A percentile compares a stretch with the other conserved stretches of the same genome.
Conservation (phyloP, 53 echinoderm and acorn worm genomes). For the Antedon mediterranea region DNA sequence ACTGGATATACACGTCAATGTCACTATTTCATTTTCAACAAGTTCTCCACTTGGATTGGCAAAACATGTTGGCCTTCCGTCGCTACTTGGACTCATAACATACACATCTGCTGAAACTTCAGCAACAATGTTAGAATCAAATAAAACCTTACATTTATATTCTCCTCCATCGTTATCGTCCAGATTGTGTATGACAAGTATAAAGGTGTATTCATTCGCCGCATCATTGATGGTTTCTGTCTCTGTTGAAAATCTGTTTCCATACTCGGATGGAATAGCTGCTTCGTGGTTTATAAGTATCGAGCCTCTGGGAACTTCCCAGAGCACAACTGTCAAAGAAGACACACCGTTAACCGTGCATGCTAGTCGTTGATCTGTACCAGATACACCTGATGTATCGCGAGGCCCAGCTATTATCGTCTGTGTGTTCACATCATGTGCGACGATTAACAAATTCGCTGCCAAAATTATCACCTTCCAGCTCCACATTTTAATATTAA, state of each 20-base stretch:
- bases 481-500: background rate
- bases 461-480: background rate
- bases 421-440: background rate
- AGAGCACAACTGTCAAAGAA: background rate
- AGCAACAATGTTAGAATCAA: background rate
- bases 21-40: background rate
- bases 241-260: background rate
- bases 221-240: background rate
- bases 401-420: background rate
- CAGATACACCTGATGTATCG: background rate
- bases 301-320: background rate
- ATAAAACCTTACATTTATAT: background rate
- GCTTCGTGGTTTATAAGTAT: background rate
- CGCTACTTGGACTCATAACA: background rate
- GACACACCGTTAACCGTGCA: background rate
- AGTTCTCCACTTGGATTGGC: background rate
- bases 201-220: background rate
- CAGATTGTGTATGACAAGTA: background rate
- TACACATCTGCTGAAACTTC: background rate
- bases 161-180: background rate
- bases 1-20: background rate
- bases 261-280: background rate
- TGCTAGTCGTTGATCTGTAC: background rate
- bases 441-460: background rate
- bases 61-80: background rate